phyloP scores from a whole-genome alignment of 1,140 invertebrate species.

The Pogonomyrmex californicus region DNA sequence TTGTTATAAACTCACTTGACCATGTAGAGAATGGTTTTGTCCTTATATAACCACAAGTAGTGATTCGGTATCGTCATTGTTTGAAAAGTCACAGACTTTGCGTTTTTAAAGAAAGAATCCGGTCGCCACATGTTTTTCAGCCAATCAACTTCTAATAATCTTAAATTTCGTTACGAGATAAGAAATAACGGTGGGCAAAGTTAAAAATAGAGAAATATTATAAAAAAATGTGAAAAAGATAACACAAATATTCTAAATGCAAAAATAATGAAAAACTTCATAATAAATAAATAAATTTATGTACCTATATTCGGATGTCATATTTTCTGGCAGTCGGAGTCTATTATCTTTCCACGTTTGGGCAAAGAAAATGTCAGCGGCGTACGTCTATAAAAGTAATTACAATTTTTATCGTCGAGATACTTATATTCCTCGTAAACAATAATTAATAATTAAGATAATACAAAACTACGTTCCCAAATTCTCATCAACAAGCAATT shows the following conservation, averaged over 20 bases:
- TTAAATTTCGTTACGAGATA: slow-evolving; percentile 74
- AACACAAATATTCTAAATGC: neutral
- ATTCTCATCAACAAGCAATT: neutral
- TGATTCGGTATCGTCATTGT: slow-evolving; percentile 98
- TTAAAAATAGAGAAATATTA: slow-evolving; percentile 3
- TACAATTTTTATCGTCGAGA: neutral
- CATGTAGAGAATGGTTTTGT: slow-evolving; percentile 96
- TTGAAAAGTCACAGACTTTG: slow-evolving; percentile 96
- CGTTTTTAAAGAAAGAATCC: slow-evolving; percentile 96
- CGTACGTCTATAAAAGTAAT: slow-evolving; percentile 91
- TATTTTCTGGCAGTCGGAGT: slow-evolving; percentile 95
- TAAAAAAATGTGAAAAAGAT: neutral
- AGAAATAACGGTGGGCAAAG: neutral
- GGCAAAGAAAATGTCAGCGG: slow-evolving; percentile 96
- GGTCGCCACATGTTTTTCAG: slow-evolving; percentile 96
- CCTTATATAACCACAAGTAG: slow-evolving; percentile 95
- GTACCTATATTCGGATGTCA: slow-evolving; percentile 95
- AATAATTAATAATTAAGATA: neutral
- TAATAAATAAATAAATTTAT: neutral
- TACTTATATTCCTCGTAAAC: neutral
- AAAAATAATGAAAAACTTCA: neutral
- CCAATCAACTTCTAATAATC: slow-evolving; percentile 95
- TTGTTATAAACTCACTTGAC: slow-evolving; percentile 89
- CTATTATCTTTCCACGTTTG: slow-evolving; percentile 97
- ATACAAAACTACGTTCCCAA: neutral